Evolutionary conservation across 2,797 vertebrate species (phyloP), one percentile per base, ranked within the genome.

Genomic region (Artibeus jamaicensis): DNA sequence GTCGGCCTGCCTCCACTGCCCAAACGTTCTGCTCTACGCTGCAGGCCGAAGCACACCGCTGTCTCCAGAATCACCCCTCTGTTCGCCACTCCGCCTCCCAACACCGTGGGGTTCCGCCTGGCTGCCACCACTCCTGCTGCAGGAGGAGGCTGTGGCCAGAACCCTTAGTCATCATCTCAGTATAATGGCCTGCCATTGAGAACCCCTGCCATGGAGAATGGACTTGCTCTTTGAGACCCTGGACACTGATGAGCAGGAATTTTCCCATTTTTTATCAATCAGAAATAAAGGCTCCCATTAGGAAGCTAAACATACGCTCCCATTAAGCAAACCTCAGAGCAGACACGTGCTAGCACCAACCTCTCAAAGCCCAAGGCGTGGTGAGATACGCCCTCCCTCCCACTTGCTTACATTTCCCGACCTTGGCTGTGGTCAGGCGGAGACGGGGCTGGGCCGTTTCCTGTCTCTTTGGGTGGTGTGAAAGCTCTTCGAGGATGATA

Each of bases 201-300:
- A 82, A 55, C 55, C 34, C 57, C 42, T 37, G 59, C 71, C 34
- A 16, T 39, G 24, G 32, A 95, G 42, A 76, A 24, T 0, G 14
- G 37, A n/a, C 6, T 42, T 50, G n/a, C 15, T 73, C 26, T 46
- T 74, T 67, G 55, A 89, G 81, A 14, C 16, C 21, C 39, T 19
- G 19, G 73, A 37, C 29, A 50, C 59, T 55, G 34, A 29, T 18
- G 26, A 83, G 18, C 53, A 39, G 34, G 50, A 85, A 39, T 37
- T 84, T 14, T 6, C 48, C 57, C 42, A 18, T 9, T 34, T 74
- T 85, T 59, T 83, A 79, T 67, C 77, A 77, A 67, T 81, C 76
- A 89, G 59, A 90, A 89, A 48, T 46, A 68, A 89, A 91, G 62
- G 59, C 10, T 29, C 26, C 21, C 71, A 10, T 76, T 50, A 78